Percentiles rank a stretch among this genome's conserved stretches.
These are phyloP conservation scores for Tapera naevia DNA, from an alignment of 2,797 vertebrate genomes.

Conservation along the genomic window DNA sequence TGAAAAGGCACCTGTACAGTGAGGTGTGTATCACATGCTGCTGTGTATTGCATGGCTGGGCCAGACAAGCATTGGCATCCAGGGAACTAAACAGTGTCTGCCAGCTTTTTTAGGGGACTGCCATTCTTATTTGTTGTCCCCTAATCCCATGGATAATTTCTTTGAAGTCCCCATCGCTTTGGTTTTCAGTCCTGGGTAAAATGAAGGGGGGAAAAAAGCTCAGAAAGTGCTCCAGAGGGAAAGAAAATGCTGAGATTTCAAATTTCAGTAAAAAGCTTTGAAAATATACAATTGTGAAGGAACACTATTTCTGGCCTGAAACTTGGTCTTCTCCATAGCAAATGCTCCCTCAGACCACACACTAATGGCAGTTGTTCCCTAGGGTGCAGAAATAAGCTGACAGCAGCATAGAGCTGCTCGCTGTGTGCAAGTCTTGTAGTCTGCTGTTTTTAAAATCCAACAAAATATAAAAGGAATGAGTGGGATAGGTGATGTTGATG, in stretches of 20 bases:
- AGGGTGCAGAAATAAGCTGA: not conserved
- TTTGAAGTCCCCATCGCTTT: not conserved
- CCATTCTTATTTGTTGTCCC: not conserved
- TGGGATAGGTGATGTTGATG: not conserved
- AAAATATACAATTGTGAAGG: not conserved
- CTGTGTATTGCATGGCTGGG: not conserved
- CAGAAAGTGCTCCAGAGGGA: not conserved
- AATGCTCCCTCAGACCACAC: not conserved
- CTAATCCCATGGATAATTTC: not conserved
- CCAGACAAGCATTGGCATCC: not conserved
- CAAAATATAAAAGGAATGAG: not conserved
- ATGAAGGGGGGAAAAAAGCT: not conserved
- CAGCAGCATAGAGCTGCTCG: accelerated
- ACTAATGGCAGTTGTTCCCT: not conserved
- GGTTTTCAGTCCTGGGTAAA: not conserved
- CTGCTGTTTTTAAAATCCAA: not conserved
- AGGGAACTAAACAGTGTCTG: not conserved
- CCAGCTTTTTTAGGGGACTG: not conserved
- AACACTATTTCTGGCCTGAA: not conserved
- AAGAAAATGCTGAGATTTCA: not conserved
- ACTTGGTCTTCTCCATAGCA: not conserved
- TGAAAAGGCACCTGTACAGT: not conserved
- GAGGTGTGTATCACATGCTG: not conserved
- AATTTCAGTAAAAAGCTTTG: not conserved
- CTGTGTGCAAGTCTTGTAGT: not conserved